Evolutionary conservation across 2,797 vertebrate species (phyloP).

Genomic region (Gephyroberyx darwinii): DNA sequence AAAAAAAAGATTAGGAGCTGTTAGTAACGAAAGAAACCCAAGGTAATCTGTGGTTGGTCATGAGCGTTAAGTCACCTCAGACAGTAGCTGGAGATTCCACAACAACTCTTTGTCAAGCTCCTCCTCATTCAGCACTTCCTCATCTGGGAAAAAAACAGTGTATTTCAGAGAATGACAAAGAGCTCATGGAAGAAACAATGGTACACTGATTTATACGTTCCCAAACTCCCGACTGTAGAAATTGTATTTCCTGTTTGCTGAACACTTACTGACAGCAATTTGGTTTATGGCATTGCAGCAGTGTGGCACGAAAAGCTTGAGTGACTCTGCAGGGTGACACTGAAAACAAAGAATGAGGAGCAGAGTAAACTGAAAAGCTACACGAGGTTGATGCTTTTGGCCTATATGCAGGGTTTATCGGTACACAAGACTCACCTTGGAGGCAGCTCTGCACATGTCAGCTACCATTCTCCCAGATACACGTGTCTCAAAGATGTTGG

Average conservation of each 20-base stretch:
- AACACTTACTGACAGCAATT: slow-evolving; percentile 92
- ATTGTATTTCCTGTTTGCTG: neutral
- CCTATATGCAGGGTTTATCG: neutral
- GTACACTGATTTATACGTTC: neutral
- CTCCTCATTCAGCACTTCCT: slow-evolving; percentile 93
- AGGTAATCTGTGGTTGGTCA: neutral
- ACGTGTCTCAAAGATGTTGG: slow-evolving; percentile 97
- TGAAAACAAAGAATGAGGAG: slow-evolving; percentile 63
- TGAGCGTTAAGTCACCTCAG: slow-evolving; percentile 86
- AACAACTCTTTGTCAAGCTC: slow-evolving; percentile 96
- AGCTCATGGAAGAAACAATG: neutral
- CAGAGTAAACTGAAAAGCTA: neutral
- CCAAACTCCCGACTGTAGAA: slow-evolving; percentile 10
- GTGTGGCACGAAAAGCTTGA: slow-evolving; percentile 95
- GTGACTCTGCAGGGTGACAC: slow-evolving; percentile 93
- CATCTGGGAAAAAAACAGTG: slow-evolving; percentile 82
- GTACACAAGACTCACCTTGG: slow-evolving; percentile 84
- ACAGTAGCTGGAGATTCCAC: slow-evolving; percentile 97
- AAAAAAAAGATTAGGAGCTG: neutral
- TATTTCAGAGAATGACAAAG: slow-evolving; percentile 10
- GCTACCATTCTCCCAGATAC: slow-evolving; percentile 97
- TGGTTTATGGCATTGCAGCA: slow-evolving; percentile 94
- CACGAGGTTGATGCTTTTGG: neutral
- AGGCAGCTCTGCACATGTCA: slow-evolving; percentile 95
- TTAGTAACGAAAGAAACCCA: neutral